Conservation (phyloP, 35 echinoderm and acorn worm genomes). For the Apostichopus japonicus region DNA sequence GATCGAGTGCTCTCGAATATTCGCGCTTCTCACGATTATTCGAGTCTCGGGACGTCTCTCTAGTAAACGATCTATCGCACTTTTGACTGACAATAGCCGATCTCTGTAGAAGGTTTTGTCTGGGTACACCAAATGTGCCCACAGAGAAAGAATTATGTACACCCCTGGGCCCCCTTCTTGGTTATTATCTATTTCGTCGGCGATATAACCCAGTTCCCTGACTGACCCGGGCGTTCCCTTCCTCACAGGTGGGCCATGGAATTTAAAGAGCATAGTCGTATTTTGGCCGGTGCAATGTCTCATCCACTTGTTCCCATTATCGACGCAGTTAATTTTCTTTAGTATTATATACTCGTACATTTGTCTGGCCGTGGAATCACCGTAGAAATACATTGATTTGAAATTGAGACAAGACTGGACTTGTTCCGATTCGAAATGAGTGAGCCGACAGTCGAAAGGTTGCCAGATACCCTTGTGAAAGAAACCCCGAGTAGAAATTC, state of each 20-base stretch:
- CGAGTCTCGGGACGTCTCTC: no score
- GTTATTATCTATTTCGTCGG: background rate
- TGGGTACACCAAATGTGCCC: background rate
- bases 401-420: background rate
- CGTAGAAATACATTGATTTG: slow-evolving; percentile 1
- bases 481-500: background rate
- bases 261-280: background rate
- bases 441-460: background rate
- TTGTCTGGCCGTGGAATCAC: slow-evolving; percentile 39
- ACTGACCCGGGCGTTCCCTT: background rate
- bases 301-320: background rate
- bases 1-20: background rate
- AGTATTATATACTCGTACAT: background rate
- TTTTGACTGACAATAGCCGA: background rate
- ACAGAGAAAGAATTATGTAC: background rate
- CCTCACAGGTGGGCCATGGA: background rate
- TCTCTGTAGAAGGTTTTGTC: background rate
- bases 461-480: background rate
- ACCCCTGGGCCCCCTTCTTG: background rate
- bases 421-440: background rate
- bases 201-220: background rate
- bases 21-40: background rate
- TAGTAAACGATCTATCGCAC: background rate
- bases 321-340: background rate
- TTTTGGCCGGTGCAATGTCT: background rate